These are phyloP conservation scores for Haemorhous mexicanus DNA, from an alignment of 2,113 vertebrate genomes.

Conservation along the genomic window DNA sequence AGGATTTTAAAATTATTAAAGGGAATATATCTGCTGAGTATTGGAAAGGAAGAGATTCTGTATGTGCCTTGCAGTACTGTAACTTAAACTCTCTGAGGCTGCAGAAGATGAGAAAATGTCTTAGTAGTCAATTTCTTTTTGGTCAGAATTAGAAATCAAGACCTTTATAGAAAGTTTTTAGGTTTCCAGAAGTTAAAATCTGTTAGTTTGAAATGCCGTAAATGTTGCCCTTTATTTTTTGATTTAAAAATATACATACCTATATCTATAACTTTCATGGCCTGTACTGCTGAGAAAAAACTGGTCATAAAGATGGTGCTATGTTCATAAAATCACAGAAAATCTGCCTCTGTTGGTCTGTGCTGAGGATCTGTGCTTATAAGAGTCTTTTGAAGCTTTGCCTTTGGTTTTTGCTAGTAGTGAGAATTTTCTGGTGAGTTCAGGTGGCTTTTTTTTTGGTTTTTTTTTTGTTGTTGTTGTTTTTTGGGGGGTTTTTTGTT, in stretches of 20 bases:
- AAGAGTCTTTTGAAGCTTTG: neutral
- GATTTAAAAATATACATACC: neutral
- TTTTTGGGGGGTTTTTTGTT: too few relatives aligned
- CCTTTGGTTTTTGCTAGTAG: neutral
- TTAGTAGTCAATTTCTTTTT: slow-evolving; percentile 8
- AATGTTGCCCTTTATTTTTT: slow-evolving; percentile 42
- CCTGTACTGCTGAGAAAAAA: neutral
- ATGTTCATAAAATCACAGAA: neutral
- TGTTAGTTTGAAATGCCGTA: slow-evolving; percentile 50
- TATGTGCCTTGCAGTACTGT: slow-evolving; percentile 83
- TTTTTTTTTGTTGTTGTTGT: too few relatives aligned
- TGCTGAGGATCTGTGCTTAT: neutral
- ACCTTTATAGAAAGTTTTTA: slow-evolving; percentile 57
- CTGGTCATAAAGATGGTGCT: neutral
- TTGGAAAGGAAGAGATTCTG: slow-evolving; percentile 71
- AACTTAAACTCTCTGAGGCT: slow-evolving; percentile 67
- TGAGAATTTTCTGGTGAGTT: neutral
- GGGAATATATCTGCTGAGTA: slow-evolving; percentile 74
- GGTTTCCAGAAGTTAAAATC: slow-evolving; percentile 66
- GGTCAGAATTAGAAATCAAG: slow-evolving; percentile 59
- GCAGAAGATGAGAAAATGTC: slow-evolving; percentile 55
- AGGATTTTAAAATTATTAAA: slow-evolving; percentile 75
- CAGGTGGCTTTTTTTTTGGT: too few relatives aligned
- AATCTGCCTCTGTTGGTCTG: neutral
- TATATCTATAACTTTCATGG: neutral